These are phyloP conservation scores for Caracal caracal DNA, from an alignment of 2,113 vertebrate genomes.

Conservation along the genomic window DNA sequence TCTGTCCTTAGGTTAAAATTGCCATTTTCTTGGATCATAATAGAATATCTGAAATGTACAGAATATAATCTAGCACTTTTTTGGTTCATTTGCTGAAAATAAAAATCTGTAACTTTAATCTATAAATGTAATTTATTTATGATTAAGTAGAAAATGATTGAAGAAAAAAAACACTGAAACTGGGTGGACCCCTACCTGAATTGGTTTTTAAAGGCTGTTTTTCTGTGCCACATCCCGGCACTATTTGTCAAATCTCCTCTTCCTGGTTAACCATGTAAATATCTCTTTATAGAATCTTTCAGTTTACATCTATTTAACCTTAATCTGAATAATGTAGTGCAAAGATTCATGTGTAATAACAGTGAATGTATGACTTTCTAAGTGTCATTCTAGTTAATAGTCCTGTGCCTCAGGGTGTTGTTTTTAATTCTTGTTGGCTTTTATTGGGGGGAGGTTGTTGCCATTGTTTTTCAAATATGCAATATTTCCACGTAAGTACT, in stretches of 20 bases:
- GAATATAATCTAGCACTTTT: not conserved
- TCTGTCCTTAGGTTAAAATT: not conserved
- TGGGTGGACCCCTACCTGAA: not conserved
- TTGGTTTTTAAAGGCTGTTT: not conserved
- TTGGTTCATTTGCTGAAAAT: not conserved
- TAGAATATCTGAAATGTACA: not conserved
- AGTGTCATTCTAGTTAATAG: not conserved
- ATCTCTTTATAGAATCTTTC: not conserved
- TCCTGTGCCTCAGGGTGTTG: not conserved
- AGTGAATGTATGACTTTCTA: not conserved
- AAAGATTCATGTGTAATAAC: not conserved
- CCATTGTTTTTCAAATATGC: not conserved
- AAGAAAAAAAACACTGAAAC: not conserved
- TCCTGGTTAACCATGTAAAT: not conserved
- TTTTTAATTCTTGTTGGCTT: not conserved
- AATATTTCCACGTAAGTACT: not conserved
- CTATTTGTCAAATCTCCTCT: not conserved
- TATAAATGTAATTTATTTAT: not conserved
- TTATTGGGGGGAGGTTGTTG: not conserved
- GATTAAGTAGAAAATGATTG: constrained; percentile 1
- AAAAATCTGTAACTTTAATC: not conserved
- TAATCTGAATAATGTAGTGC: not conserved
- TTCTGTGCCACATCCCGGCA: not conserved
- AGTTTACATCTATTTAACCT: not conserved
- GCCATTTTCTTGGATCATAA: not conserved